Evolutionary conservation across 2,888 invertebrate genomes (phyloP), one percentile per base, ranked within the genome.

Genomic region (Lasioglossum pauxillum): DNA sequence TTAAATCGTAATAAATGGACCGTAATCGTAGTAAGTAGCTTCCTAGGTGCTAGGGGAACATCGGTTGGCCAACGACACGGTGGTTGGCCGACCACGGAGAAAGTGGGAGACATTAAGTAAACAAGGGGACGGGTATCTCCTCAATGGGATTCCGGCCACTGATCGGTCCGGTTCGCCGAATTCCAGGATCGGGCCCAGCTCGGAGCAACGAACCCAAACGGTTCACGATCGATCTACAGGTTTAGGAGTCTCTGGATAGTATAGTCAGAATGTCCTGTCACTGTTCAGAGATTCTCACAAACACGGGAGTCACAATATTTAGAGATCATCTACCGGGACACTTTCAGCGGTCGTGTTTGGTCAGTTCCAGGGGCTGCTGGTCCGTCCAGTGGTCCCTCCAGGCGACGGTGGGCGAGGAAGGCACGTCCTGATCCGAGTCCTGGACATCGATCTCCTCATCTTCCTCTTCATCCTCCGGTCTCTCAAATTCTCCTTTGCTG

Each of bases 391-490:
- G 94, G 94, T 94, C 94, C 80, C 95, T 89, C 94, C 95, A 95
- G 10, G 92, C 93, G 49, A 94, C 91, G 77, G 94, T 93, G 64
- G 95, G 95, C 91, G 95, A 96, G 83, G 95, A 96, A 14, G 95
- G 94, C 87, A 95, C 94, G 81, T 97, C 97, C 79, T 96, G 96
- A 89, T 97, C 97, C 75, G 97, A 97, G 91, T 98, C 98, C 93
- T 98, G 98, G 14, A 98, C 98, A 95, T 98, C 98, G 93, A 98
- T 98, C 95, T 98, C 98, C 94, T 97, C 97, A 92, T 98, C 98
- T 82, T 94, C 94, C 82, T 94, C 94, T 75, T 94, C 93, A 64
- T 87, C 77, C 78, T 89, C 80, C 79, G 90, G 53, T 12, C 87
- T 84, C 12, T 92, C 88, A 12, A 80, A 87, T 46, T 89, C 88